A percentile compares a stretch with the other conserved stretches of the same genome.
Conservation (phyloP, 2,888 invertebrate species). For the Sussaba pulchella region DNA sequence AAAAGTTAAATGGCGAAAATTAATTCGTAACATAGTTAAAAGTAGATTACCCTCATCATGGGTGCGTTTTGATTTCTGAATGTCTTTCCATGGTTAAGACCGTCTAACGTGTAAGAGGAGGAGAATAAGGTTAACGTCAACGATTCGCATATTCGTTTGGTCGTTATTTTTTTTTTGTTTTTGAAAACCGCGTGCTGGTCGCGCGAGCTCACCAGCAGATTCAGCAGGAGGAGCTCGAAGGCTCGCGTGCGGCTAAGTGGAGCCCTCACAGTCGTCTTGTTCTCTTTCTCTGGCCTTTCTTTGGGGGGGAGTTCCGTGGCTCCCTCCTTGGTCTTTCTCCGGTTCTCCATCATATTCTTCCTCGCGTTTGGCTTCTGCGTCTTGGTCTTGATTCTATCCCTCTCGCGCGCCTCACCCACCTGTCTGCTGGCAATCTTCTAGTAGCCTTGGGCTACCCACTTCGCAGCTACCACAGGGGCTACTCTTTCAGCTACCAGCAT, state of each 20-base stretch:
- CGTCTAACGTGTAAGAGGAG: slow-evolving; percentile 23
- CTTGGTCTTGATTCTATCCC: slow-evolving; percentile 73
- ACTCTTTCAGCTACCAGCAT: slow-evolving; percentile 81
- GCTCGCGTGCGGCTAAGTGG: slow-evolving; percentile 84
- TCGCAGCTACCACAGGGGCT: slow-evolving; percentile 83
- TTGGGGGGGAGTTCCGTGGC: slow-evolving; percentile 57
- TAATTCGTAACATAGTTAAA: too few species aligned
- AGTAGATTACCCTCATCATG: too few species aligned
- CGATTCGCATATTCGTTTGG: neutral
- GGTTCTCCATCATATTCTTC: slow-evolving; percentile 50
- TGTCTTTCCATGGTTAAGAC: neutral
- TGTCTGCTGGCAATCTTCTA: slow-evolving; percentile 85
- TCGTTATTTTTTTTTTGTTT: slow-evolving; percentile 17
- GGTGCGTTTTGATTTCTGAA: neutral
- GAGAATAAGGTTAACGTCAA: slow-evolving; percentile 67
- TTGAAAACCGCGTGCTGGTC: slow-evolving; percentile 57
- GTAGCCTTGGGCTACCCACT: slow-evolving; percentile 84
- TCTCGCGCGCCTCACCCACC: slow-evolving; percentile 82
- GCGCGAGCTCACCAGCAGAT: slow-evolving; percentile 64
- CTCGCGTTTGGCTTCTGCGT: slow-evolving; percentile 31
- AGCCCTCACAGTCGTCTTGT: slow-evolving; percentile 62
- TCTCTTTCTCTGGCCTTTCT: slow-evolving; percentile 54
- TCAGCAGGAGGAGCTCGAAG: slow-evolving; percentile 73
- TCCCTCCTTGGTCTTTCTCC: slow-evolving; percentile 58
- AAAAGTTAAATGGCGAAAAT: too few species aligned